These are phyloP conservation scores for Limnephilus rhombicus DNA, from an alignment of 2,888 invertebrate genomes.

Conservation along the genomic window DNA sequence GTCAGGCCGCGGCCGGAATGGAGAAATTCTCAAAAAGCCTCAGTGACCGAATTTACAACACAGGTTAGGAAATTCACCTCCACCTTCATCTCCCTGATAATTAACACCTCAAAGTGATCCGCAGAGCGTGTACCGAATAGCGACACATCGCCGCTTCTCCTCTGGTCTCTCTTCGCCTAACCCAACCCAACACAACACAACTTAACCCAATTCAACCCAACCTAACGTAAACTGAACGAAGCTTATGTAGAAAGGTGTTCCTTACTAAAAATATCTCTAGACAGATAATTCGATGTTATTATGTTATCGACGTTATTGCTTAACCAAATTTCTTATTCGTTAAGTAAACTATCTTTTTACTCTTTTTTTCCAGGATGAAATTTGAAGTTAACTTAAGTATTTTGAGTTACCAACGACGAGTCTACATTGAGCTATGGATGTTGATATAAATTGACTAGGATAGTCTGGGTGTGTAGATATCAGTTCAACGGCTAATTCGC, in stretches of 20 bases:
- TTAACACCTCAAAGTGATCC: constrained; percentile 50
- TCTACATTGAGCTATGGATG: too few species aligned
- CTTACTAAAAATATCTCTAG: not conserved
- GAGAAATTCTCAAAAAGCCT: not conserved
- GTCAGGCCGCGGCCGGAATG: not conserved
- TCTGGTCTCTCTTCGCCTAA: not conserved
- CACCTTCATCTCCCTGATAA: constrained; percentile 3
- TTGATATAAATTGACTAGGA: too few species aligned
- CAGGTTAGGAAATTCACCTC: not conserved
- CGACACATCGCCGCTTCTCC: not conserved
- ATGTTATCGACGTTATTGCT: not conserved
- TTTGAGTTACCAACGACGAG: not conserved
- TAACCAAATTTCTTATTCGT: too few species aligned
- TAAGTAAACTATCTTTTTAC: too few species aligned
- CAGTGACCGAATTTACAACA: not conserved
- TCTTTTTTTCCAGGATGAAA: too few species aligned
- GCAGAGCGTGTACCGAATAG: constrained; percentile 17
- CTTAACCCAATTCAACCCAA: not conserved
- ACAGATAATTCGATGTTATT: not conserved
- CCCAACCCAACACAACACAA: not conserved
- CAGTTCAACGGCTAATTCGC: too few species aligned
- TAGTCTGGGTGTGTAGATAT: too few species aligned
- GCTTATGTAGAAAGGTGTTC: not conserved
- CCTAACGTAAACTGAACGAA: not conserved
- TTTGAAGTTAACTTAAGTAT: not conserved